These are phyloP conservation scores for Ptychoptera albimana DNA, from an alignment of 2,888 invertebrate genomes.

Conservation along the genomic window DNA sequence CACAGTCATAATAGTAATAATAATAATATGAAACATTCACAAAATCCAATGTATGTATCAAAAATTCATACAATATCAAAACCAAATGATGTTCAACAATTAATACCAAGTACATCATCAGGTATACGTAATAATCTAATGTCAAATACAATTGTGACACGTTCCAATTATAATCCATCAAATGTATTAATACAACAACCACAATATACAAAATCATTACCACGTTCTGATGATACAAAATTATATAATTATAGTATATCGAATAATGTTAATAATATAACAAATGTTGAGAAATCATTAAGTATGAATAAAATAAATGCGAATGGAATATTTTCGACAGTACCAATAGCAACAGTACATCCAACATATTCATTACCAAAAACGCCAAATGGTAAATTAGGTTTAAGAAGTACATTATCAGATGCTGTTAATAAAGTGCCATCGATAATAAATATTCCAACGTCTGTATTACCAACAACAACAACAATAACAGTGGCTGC, in stretches of 20 bases:
- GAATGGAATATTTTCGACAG: slow-evolving; percentile 27
- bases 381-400: slow-evolving; percentile 22
- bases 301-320: slow-evolving; percentile 26
- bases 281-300: slow-evolving; percentile 11
- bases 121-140: slow-evolving; percentile 1
- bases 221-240: slow-evolving; percentile 16
- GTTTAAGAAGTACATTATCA: slow-evolving; percentile 27
- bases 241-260: slow-evolving; percentile 11
- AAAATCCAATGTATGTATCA: slow-evolving; percentile 10
- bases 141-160: neutral
- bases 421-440: slow-evolving; percentile 30
- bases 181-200: slow-evolving; percentile 7
- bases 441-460: slow-evolving; percentile 28
- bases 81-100: slow-evolving; percentile 7
- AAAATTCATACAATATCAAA: slow-evolving; percentile 14
- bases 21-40: slow-evolving; percentile 9
- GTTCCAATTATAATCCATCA: slow-evolving; percentile 7
- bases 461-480: slow-evolving; percentile 12
- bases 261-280: slow-evolving; percentile 8
- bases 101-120: neutral
- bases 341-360: slow-evolving; percentile 26
- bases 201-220: slow-evolving; percentile 14
- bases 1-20: slow-evolving; percentile 11
- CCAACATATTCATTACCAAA: slow-evolving; percentile 30
- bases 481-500: slow-evolving; percentile 8